Conservation (phyloP, 1,140 invertebrate genomes). For the Drosophila tani region DNA sequence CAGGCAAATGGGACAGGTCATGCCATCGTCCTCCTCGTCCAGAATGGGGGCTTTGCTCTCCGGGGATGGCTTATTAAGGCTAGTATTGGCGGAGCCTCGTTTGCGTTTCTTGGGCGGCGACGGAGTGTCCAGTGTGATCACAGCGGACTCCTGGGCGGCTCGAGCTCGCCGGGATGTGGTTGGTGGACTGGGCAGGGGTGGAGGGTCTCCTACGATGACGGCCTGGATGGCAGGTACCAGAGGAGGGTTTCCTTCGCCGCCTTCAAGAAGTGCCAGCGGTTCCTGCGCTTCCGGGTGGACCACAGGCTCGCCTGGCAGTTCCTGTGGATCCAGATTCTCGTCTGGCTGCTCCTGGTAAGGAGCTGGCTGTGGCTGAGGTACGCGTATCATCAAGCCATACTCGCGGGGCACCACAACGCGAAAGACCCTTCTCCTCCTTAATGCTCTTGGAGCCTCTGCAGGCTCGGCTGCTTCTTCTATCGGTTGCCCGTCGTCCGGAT, state of each 20-base stretch:
- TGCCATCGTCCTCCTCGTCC: constrained; percentile 87
- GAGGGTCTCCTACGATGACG: neutral
- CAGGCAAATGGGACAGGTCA: constrained; percentile 94
- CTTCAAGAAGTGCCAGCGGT: neutral
- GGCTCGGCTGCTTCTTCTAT: neutral
- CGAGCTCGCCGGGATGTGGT: constrained; percentile 3
- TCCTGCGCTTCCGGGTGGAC: neutral
- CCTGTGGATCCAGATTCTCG: neutral
- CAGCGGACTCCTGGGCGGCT: neutral
- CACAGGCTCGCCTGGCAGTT: neutral
- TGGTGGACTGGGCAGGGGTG: constrained; percentile 3
- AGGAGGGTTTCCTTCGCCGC: neutral
- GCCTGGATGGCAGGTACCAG: neutral
- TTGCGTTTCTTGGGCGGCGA: constrained; percentile 79
- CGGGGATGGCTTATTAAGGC: constrained; percentile 4
- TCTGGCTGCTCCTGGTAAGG: neutral
- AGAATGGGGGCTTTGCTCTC: constrained; percentile 16
- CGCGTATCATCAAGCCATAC: neutral
- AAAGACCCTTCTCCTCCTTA: neutral
- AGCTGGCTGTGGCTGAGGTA: neutral
- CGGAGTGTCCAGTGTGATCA: constrained; percentile 50
- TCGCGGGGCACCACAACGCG: neutral
- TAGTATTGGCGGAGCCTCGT: constrained; percentile 32
- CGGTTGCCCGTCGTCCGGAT: neutral
- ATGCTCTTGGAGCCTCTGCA: neutral